Evolutionary conservation across 2,113 vertebrate genomes (phyloP).

Genomic region (Enhydra lutris): DNA sequence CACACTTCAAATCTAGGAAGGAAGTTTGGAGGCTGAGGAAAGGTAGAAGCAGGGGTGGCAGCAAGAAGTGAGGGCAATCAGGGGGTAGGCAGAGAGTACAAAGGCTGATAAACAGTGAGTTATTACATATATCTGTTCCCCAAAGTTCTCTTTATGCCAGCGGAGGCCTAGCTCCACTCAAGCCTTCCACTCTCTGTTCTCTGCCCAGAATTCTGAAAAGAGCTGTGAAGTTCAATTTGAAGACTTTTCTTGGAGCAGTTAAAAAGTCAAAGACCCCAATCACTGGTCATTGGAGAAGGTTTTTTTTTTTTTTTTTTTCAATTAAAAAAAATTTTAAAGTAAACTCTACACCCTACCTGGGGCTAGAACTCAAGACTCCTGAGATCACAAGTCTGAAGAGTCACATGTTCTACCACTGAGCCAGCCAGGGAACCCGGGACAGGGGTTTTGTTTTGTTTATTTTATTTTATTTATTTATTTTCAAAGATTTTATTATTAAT

Average conservation of each 20-base stretch:
- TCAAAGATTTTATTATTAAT: background rate
- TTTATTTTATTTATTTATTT: too few relatives aligned
- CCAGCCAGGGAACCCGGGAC: background rate
- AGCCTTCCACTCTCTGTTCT: background rate
- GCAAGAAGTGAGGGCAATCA: background rate
- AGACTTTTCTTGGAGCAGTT: background rate
- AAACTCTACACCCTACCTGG: background rate
- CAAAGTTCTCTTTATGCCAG: background rate
- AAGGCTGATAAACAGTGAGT: background rate
- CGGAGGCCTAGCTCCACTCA: background rate
- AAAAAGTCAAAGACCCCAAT: background rate
- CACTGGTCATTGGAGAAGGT: background rate
- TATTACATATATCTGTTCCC: background rate
- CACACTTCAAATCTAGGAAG: background rate
- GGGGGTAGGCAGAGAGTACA: background rate
- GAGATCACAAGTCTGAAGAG: background rate
- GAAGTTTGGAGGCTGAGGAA: background rate
- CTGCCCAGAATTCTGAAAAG: conserved; percentile 7
- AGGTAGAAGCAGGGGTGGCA: background rate
- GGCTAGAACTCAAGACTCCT: background rate
- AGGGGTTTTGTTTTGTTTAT: background rate
- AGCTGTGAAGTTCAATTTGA: background rate
- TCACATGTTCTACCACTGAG: background rate
- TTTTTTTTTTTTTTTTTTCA: background rate
- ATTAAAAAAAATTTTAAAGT: background rate